Percentiles rank a stretch among this genome's conserved stretches.
phyloP scores from a whole-genome alignment of 2,113 vertebrate species.

The Cettia cetti region DNA sequence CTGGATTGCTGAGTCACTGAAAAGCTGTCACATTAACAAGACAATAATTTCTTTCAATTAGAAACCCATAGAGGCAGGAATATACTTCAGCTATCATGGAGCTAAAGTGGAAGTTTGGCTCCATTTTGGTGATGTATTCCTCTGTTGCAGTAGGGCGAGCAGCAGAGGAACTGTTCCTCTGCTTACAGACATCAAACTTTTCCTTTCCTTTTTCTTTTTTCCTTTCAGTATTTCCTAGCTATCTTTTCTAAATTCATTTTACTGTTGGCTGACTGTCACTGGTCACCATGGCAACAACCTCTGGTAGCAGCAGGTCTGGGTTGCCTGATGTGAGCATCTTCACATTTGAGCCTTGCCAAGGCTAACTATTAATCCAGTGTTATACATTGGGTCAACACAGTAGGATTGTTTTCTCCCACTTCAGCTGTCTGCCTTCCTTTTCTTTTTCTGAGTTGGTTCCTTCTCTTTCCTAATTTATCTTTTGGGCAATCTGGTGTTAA shows the following conservation, averaged over 20 bases:
- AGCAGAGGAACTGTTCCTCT: not conserved
- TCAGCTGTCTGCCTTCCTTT: slow-evolving; percentile 13
- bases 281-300: slow-evolving; percentile 60
- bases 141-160: not conserved
- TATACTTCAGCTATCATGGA: not conserved
- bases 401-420: slow-evolving; percentile 19
- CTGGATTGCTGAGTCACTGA: slow-evolving; percentile 21
- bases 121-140: not conserved
- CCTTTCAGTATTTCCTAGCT: slow-evolving; percentile 27
- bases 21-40: not conserved
- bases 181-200: not conserved
- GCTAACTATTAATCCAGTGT: slow-evolving; percentile 48
- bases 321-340: slow-evolving; percentile 38
- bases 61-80: not conserved
- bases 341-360: slow-evolving; percentile 55
- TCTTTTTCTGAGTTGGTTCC: not conserved
- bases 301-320: slow-evolving; percentile 45
- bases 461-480: slow-evolving; percentile 18
- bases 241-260: slow-evolving; percentile 41
- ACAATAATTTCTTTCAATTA: slow-evolving; percentile 35
- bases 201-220: not conserved
- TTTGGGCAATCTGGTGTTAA: slow-evolving; percentile 23
- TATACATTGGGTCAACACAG: slow-evolving; percentile 37
- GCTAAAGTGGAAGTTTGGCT: not conserved
- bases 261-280: slow-evolving; percentile 43